Conservation (phyloP, 1,140 invertebrate species). For the Medauroidea extradentata region DNA sequence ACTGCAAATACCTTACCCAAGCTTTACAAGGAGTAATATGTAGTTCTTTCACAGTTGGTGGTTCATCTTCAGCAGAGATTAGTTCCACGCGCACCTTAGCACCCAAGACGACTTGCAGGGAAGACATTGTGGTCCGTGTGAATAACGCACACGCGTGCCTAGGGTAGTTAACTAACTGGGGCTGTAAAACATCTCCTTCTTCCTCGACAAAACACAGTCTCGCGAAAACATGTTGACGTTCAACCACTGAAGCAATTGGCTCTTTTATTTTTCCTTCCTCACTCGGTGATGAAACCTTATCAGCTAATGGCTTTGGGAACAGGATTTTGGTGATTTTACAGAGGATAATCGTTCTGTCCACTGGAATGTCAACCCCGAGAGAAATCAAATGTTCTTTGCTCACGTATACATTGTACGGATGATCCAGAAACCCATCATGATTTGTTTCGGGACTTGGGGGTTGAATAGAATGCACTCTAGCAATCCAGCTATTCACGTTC, state of each 20-base stretch:
- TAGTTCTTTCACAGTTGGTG: no score
- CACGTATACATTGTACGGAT: constrained; percentile 10
- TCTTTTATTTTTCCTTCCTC: not conserved
- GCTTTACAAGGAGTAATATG: no score
- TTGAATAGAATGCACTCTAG: not conserved
- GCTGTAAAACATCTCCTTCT: no score
- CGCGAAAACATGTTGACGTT: not conserved
- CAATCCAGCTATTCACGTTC: not conserved
- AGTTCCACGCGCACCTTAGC: no score
- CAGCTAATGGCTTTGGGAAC: not conserved
- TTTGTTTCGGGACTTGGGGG: no score
- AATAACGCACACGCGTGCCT: no score
- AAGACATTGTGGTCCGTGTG: no score
- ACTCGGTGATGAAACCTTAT: not conserved
- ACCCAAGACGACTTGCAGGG: no score
- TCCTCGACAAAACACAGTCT: no score
- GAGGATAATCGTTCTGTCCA: not conserved
- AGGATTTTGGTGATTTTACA: not conserved
- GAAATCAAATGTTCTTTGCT: not conserved
- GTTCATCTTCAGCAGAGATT: no score
- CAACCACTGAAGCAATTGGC: not conserved
- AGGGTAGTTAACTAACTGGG: no score
- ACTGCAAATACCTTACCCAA: no score
- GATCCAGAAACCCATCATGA: not conserved
- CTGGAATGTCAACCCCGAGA: not conserved